These are phyloP conservation scores for Ommatoiulus sabulosus DNA, from an alignment of 2,888 invertebrate species.

Conservation along the genomic window DNA sequence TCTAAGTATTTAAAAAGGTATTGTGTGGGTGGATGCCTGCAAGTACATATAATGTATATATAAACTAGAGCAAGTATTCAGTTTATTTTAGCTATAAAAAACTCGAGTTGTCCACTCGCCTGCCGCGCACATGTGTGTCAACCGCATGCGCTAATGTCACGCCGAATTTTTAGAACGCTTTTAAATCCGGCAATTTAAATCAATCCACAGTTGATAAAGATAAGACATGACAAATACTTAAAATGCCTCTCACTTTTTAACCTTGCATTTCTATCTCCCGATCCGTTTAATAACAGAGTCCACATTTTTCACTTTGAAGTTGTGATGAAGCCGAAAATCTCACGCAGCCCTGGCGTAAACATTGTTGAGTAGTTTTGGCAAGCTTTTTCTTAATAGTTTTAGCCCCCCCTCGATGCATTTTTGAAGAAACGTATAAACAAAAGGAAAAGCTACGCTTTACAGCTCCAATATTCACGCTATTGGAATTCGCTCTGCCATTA, in stretches of 20 bases:
- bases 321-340: constrained; percentile 15
- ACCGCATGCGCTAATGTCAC: not conserved
- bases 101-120: not conserved
- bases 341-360: constrained; percentile 18
- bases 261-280: not conserved
- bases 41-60: not conserved
- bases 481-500: not conserved
- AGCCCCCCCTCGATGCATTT: not conserved
- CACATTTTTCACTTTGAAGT: constrained; percentile 6
- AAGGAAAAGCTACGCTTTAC: not conserved
- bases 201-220: constrained; percentile 2
- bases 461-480: constrained; percentile 9
- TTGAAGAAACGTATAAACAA: not conserved
- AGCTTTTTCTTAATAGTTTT: not conserved
- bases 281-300: not conserved
- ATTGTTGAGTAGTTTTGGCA: not conserved
- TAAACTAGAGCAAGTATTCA: constrained; percentile 31
- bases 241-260: constrained; percentile 36
- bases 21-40: not conserved
- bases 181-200: constrained; percentile 19
- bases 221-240: constrained; percentile 15
- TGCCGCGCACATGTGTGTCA: not conserved
- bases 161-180: not conserved
- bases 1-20: not conserved
- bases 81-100: constrained; percentile 33